Percentiles rank a stretch among this genome's conserved stretches.
Evolutionary conservation across 2,888 invertebrate genomes (phyloP).

Genomic region (Amphipoea oculea): DNA sequence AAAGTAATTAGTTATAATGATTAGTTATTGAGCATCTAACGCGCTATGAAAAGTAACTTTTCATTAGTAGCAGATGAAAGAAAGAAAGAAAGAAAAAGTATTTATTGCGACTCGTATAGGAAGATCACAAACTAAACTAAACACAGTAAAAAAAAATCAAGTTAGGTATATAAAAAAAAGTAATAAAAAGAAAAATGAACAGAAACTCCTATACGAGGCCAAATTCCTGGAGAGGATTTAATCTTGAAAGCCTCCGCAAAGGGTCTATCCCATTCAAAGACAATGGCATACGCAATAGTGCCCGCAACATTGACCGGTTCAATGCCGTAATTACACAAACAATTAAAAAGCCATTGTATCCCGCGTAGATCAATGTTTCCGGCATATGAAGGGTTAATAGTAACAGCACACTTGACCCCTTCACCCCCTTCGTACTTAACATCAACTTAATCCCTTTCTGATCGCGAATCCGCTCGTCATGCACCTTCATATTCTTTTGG

Average conservation of each 20-base stretch:
- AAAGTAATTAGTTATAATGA: neutral
- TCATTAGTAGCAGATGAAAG: too few species aligned
- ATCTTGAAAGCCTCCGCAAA: neutral
- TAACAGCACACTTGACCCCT: neutral
- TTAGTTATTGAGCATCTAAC: neutral
- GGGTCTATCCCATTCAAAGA: neutral
- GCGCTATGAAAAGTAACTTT: neutral
- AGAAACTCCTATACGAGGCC: too few species aligned
- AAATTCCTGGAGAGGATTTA: neutral
- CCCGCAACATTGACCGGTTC: conserved; percentile 1
- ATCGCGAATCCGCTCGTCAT: neutral
- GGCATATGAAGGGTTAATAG: neutral
- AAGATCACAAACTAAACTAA: too few species aligned
- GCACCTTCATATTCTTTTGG: conserved; percentile 27
- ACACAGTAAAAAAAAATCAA: too few species aligned
- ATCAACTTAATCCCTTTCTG: conserved; percentile 18
- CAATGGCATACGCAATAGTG: neutral
- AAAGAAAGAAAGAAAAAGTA: too few species aligned
- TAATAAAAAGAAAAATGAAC: too few species aligned
- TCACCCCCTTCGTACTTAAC: neutral
- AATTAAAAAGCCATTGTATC: too few species aligned
- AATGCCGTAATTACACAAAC: too few species aligned
- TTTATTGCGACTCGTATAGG: too few species aligned
- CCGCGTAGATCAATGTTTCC: too few species aligned
- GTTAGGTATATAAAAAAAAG: too few species aligned